Conservation (phyloP, 2,113 vertebrate genomes). For the Plectropomus leopardus region DNA sequence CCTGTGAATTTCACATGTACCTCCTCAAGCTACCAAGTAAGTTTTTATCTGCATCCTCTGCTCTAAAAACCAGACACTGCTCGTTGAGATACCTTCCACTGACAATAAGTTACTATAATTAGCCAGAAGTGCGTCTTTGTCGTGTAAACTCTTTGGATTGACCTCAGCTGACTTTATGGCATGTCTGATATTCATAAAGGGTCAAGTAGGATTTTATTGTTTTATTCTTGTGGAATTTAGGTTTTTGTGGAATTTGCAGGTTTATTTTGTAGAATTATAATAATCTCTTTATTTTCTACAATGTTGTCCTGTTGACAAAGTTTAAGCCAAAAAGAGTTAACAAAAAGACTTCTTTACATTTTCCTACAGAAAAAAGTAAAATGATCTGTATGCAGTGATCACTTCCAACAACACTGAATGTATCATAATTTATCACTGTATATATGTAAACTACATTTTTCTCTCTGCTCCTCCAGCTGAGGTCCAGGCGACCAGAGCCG, state of each 20-base stretch:
- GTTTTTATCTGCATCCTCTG: constrained; percentile 45
- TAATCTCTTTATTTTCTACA: not conserved
- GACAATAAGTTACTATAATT: constrained; percentile 34
- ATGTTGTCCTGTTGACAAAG: not conserved
- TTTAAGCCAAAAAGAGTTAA: not conserved
- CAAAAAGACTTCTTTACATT: not conserved
- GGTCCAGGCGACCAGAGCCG: constrained; percentile 88
- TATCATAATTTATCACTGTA: not conserved
- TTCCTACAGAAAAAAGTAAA: not conserved
- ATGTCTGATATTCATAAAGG: not conserved
- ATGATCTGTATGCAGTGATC: not conserved
- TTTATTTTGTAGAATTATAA: not conserved
- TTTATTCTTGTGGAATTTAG: not conserved
- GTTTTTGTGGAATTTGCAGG: too few relatives aligned
- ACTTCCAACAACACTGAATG: not conserved
- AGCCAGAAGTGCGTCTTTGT: constrained; percentile 21
- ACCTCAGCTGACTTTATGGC: not conserved
- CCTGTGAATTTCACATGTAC: constrained; percentile 88
- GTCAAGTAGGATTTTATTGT: not conserved
- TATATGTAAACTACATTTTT: not conserved
- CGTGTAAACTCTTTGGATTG: not conserved
- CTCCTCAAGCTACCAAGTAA: constrained; percentile 88
- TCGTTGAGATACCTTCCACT: constrained; percentile 51
- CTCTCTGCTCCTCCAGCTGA: constrained; percentile 76
- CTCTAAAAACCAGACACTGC: constrained; percentile 22